Base-by-base conservation (phyloP, 92 coral and sea anemone genomes). In the Metridium senile region DNA sequence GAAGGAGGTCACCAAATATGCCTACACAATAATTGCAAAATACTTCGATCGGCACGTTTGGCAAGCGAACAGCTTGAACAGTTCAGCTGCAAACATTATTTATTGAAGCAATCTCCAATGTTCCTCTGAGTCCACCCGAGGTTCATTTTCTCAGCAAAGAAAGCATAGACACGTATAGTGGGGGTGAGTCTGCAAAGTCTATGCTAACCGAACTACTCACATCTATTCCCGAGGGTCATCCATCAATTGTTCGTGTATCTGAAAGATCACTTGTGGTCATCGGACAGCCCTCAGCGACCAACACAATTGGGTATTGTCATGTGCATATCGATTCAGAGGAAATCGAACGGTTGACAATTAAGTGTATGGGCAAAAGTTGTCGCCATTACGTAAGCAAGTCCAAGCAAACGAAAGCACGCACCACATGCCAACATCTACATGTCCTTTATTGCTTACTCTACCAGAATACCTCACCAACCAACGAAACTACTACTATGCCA, bases 291-390 rank as follows among this genome's bases (percentile, higher is more conserved):
- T 23, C 81, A n/a, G 81, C 86, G 22, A 72, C 86, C 30, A 80
- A 81, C 59, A 74, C 86, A 7, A 31, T 81, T 33, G 86, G 86
- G 1, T 81, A 81, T 63, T 81, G 76, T 54, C 86, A 81, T 57
- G 74, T 81, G 1, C 26, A 19, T 0, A 43, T 71, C 2, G 68
- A 45, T 1, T 72, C 66, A 0, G 79, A 81, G 23, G 75, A 54
- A 29, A 52, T n/a, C 9, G 62, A 52, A 33, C 28, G 65, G 11
- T 81, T 74, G 30, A 28, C n/a, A 18, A 45, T 45, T 7, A 54
- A 54, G 61, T 74, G 86, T 62, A 61, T 25, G 8, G 74, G 86
- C 49, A 81, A 81, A 32, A 39, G 74, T 27, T 81, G 86, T 25
- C 39, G 74, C 13, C 18, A 27, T 9, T 81, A 62, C 27, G 64